Base-by-base conservation (phyloP, 2,797 vertebrate genomes). In the Taenioides sp. region DNA sequence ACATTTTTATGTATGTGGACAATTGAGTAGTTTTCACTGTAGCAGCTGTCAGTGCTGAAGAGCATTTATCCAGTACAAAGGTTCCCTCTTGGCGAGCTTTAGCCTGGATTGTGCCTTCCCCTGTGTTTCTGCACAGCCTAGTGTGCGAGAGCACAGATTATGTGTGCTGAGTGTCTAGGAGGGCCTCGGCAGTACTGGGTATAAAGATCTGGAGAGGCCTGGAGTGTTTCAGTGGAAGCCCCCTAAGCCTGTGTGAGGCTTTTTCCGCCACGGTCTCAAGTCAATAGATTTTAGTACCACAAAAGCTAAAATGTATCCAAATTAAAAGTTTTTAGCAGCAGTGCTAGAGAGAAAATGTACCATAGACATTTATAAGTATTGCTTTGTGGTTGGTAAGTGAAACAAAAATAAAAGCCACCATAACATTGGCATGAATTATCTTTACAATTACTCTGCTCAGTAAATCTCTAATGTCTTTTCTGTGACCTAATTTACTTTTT, bases 201-300 rank as follows among this genome's bases (percentile, higher is more conserved):
- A 87, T 85, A 86, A 89, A 80, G 76, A 84, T 80, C 73, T 86
- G 81, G 72, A 88, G 85, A 84, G 84, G 69, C n/a, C 70, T 82
- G 71, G 67, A 86, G 84, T 81, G 83, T 80, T 87, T 88, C 79
- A 80, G 27, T 78, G 47, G 78, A 79, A 83, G 71, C 81, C 75
- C 81, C 78, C 47, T 76, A 73, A 87, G 80, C 78, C 77, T 72
- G 70, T 73, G 65, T 70, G 4, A 34, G 61, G 78, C 76, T 78
- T 75, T 60, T 79, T 80, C 65, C 72, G 20, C 67, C 61, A 31
- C 57, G 28, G 11, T 57, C 61, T 73, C 25, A 78, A 52, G 62
- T 71, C 71, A 70, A 79, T 75, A 68, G 55, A 65, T 81, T 74
- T 67, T 73, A 71, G 61, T 18, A 77, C 72, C 67, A 73, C 55